These are phyloP conservation scores for Lamprologus lemairii DNA, from an alignment of 2,113 vertebrate species.

Conservation along the genomic window DNA sequence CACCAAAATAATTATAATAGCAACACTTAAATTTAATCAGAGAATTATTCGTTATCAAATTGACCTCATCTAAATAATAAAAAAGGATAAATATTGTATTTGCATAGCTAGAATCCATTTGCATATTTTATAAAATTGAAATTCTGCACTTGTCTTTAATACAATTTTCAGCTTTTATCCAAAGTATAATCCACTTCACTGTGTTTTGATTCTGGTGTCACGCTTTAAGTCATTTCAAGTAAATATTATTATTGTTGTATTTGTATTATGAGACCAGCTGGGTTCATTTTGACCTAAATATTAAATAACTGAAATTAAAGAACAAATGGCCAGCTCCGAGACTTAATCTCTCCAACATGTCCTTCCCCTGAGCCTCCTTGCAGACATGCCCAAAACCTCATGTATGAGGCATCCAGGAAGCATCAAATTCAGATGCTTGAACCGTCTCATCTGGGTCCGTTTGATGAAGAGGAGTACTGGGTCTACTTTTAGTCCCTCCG, in stretches of 20 bases:
- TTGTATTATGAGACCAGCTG: neutral
- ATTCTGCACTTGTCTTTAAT: neutral
- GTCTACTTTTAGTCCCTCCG: neutral
- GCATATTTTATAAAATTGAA: neutral
- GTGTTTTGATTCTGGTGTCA: neutral
- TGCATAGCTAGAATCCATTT: neutral
- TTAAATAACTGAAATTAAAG: neutral
- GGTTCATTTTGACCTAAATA: neutral
- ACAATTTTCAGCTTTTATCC: neutral
- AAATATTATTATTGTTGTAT: neutral
- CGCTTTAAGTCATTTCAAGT: neutral
- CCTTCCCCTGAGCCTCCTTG: neutral
- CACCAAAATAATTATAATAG: neutral
- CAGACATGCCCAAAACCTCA: fast-evolving
- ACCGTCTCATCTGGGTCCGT: neutral
- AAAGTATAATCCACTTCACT: neutral
- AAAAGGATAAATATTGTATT: neutral
- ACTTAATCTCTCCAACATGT: neutral
- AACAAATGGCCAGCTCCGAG: neutral
- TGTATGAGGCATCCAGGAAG: neutral
- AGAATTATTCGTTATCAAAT: neutral
- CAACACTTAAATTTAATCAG: neutral
- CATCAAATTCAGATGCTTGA: neutral
- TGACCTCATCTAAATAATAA: neutral
- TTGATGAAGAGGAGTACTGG: neutral